These are phyloP conservation scores for Sceloporus tristichus DNA, from an alignment of 2,113 vertebrate species.

Conservation along the genomic window DNA sequence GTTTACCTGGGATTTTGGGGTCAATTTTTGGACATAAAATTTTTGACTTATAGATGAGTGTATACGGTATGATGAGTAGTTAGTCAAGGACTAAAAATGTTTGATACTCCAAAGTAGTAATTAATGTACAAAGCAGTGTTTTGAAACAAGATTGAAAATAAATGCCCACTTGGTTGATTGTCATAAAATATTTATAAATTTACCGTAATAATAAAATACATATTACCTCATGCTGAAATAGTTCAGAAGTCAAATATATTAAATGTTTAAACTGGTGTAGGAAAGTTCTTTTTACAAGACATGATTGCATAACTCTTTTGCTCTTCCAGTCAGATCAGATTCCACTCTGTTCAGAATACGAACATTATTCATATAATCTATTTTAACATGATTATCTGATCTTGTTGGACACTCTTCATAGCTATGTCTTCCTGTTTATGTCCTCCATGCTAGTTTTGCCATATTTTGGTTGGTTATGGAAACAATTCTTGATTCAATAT, in stretches of 20 bases:
- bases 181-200: too few relatives aligned
- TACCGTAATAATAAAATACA: not conserved
- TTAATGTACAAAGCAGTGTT: too few relatives aligned
- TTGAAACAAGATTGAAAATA: too few relatives aligned
- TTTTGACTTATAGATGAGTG: too few relatives aligned
- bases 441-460: not conserved
- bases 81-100: too few relatives aligned
- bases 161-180: too few relatives aligned
- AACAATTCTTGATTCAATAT: fast-evolving
- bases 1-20: too few relatives aligned
- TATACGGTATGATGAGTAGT: too few relatives aligned
- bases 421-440: not conserved
- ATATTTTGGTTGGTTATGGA: too few relatives aligned
- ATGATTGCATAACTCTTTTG: not conserved
- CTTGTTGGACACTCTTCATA: too few relatives aligned
- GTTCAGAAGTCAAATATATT: not conserved
- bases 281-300: not conserved
- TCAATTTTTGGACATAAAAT: too few relatives aligned
- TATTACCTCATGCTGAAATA: not conserved
- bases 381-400: not conserved
- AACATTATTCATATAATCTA: not conserved
- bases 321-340: not conserved
- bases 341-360: not conserved
- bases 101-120: too few relatives aligned
- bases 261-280: not conserved